Conservation (phyloP, 2,888 invertebrate genomes). For the Spilarctia lutea region DNA sequence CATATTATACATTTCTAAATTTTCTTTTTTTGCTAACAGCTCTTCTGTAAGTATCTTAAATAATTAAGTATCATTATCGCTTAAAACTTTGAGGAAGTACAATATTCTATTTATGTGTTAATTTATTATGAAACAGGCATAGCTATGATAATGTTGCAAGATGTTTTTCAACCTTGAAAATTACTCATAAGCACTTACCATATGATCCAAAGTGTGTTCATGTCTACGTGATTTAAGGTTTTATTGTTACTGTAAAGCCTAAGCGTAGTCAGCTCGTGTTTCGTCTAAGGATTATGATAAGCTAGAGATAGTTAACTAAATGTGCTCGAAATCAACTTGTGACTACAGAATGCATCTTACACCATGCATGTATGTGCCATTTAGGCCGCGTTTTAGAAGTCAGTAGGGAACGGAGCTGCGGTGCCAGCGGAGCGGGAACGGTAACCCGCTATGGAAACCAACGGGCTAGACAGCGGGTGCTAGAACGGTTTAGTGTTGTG, state of each 20-base stretch:
- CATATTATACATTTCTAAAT: not conserved
- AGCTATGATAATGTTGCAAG: not conserved
- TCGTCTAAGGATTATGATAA: not conserved
- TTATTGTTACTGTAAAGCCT: not conserved
- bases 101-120: not conserved
- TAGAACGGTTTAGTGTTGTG: too few species aligned
- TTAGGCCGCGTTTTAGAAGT: too few species aligned
- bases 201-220: not conserved
- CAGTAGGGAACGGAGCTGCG: too few species aligned
- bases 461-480: too few species aligned
- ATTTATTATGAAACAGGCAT: too few species aligned
- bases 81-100: not conserved
- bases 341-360: too few species aligned
- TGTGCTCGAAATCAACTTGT: not conserved
- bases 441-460: too few species aligned
- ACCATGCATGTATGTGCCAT: too few species aligned
- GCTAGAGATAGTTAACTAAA: not conserved
- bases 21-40: not conserved
- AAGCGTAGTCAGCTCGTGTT: not conserved
- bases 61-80: not conserved
- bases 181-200: not conserved
- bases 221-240: not conserved
- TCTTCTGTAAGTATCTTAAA: not conserved
- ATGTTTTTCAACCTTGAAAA: not conserved
- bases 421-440: too few species aligned